Percentiles rank a stretch among this genome's conserved stretches.
Evolutionary conservation across 2,797 vertebrate genomes (phyloP).

Genomic region (Tadarida brasiliensis): DNA sequence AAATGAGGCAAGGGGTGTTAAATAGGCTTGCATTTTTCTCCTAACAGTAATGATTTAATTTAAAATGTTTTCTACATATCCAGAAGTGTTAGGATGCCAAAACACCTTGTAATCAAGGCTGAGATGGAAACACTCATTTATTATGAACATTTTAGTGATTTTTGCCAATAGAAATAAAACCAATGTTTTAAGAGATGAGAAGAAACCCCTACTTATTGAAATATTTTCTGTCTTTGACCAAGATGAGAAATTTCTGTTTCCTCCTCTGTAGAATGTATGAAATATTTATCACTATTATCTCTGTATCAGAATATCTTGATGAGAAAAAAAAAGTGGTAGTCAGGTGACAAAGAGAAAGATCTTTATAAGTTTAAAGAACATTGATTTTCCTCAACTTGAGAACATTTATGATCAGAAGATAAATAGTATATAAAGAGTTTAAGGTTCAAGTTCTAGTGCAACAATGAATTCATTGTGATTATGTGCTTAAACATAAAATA

Average conservation of each 20-base stretch:
- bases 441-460: neutral
- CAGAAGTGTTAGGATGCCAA: neutral
- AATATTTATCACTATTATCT: neutral
- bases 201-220: neutral
- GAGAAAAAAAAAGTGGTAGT: neutral
- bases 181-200: neutral
- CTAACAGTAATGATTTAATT: neutral
- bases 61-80: neutral
- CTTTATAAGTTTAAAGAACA: neutral
- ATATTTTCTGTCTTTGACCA: neutral
- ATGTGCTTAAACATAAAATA: neutral
- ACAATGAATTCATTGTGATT: neutral
- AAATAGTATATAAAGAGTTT: neutral
- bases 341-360: neutral
- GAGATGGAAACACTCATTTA: neutral
- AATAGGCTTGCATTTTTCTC: neutral
- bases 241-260: neutral
- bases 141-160: neutral
- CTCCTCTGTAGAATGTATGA: neutral
- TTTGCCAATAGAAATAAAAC: conserved; percentile 32
- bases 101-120: neutral
- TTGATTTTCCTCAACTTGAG: neutral
- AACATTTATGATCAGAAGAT: neutral
- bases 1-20: neutral
- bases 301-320: neutral